These are phyloP conservation scores for Rallus limicola DNA, from an alignment of 2,113 vertebrate genomes.

Conservation along the genomic window DNA sequence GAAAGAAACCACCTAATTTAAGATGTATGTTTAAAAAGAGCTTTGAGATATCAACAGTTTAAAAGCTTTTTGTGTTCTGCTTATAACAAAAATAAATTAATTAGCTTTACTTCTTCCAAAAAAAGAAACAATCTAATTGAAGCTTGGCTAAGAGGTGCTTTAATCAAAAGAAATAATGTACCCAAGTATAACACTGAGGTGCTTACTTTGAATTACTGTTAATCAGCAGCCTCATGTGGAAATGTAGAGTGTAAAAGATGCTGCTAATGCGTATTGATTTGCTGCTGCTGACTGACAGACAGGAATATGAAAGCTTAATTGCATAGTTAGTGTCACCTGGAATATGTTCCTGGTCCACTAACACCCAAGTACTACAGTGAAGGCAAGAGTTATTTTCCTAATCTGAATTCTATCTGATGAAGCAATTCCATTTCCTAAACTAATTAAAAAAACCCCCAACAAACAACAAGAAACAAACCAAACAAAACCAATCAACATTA, in stretches of 20 bases:
- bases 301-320: conserved; percentile 38
- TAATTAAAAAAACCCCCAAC: neutral
- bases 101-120: neutral
- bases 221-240: neutral
- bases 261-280: conserved; percentile 34
- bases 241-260: neutral
- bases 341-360: neutral
- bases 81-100: conserved; percentile 35
- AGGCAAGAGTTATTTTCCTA: neutral
- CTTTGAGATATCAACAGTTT: neutral
- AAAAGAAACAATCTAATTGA: neutral
- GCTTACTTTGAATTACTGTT: conserved; percentile 16
- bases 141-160: conserved; percentile 10
- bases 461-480: no score
- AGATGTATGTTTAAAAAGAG: neutral
- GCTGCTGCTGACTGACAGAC: conserved; percentile 41
- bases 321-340: conserved; percentile 7
- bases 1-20: neutral
- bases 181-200: neutral
- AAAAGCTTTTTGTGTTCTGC: conserved; percentile 25
- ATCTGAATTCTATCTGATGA: neutral
- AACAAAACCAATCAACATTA: neutral
- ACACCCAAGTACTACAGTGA: conserved; percentile 30
- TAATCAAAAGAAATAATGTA: neutral
- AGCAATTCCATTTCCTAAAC: neutral